Conservation (phyloP, 2,888 invertebrate genomes). For the Hemithea aestivaria region DNA sequence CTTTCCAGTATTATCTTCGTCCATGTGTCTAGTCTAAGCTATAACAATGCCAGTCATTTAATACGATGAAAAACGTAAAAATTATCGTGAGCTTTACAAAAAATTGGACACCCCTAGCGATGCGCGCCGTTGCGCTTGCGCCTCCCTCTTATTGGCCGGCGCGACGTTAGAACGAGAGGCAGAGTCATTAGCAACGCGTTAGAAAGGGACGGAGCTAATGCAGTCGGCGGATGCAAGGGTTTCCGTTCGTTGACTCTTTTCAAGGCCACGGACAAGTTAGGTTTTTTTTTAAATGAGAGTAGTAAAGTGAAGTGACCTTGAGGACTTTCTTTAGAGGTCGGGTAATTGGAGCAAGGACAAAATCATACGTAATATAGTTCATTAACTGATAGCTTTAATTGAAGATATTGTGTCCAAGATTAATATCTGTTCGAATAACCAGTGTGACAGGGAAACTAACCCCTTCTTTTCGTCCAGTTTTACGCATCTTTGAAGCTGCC, state of each 20-base stretch:
- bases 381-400: slow-evolving; percentile 1
- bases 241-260: slow-evolving; percentile 73
- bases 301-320: slow-evolving; percentile 66
- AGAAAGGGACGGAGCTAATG: slow-evolving; percentile 48
- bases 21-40: no score
- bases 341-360: slow-evolving; percentile 14
- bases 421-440: no score
- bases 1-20: no score
- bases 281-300: slow-evolving; percentile 66
- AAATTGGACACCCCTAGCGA: slow-evolving; percentile 72
- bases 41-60: slow-evolving; percentile 63
- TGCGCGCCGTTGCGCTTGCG: slow-evolving; percentile 71
- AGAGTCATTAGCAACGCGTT: slow-evolving; percentile 28
- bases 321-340: slow-evolving; percentile 70
- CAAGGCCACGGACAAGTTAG: slow-evolving; percentile 69
- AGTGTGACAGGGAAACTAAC: no score
- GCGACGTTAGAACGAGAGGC: slow-evolving; percentile 49
- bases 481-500: no score
- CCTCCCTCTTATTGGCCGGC: slow-evolving; percentile 56
- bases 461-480: no score
- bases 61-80: slow-evolving; percentile 49
- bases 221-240: slow-evolving; percentile 74
- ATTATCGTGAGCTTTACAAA: slow-evolving; percentile 66
- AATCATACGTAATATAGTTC: slow-evolving; percentile 2
- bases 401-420: not conserved